Evolutionary conservation across 2,888 invertebrate genomes (phyloP), one percentile per base, ranked within the genome.

Genomic region (Uropetala carovei): DNA sequence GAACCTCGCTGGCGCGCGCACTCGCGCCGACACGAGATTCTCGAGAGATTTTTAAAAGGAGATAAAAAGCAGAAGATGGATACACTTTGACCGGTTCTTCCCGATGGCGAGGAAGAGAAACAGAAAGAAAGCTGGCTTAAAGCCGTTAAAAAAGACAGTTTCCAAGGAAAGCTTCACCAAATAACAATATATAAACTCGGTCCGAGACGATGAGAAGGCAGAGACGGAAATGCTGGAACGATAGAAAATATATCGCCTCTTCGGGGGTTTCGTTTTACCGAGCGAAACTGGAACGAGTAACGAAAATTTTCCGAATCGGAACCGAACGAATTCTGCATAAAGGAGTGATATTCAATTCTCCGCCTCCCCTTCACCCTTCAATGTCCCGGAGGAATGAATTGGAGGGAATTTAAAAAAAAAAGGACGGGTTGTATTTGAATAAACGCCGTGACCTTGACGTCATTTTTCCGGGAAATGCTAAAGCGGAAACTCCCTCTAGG

Each of bases 1-100:
- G 68, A n/a, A 22, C 27, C 75, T 75, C 75, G 1, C 43, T 43
- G 43, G 43, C 75, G 14, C 64, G 64, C 75, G 75, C 75, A 13
- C 75, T 27, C 75, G 75, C 75, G 22, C 64, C 64, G 64, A 64
- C 64, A n/a, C 64, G 68, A 75, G 75, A 75, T 75, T 27, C 22
- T 27, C 7, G 22, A 9, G 27, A 75, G 75, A 75, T 22, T 27
- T 75, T 75, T 75, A 10, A 27, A 10, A 0, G 18, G 22, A 22
- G 10, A 27, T 22, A 27, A 75, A 75, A 75, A 75, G 27, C 75
- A 27, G 22, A 27, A 75, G 75, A 75, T 75, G 75, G 75, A 27
- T 75, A 75, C 75, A 75, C 75, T 75, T 75, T 75, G 75, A 75
- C 75, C 75, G 75, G 75, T 75, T 75, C 75, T 60, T 60, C 18